phyloP scores from a whole-genome alignment of 2,888 invertebrate species.

The Tetrapedia diversipes region DNA sequence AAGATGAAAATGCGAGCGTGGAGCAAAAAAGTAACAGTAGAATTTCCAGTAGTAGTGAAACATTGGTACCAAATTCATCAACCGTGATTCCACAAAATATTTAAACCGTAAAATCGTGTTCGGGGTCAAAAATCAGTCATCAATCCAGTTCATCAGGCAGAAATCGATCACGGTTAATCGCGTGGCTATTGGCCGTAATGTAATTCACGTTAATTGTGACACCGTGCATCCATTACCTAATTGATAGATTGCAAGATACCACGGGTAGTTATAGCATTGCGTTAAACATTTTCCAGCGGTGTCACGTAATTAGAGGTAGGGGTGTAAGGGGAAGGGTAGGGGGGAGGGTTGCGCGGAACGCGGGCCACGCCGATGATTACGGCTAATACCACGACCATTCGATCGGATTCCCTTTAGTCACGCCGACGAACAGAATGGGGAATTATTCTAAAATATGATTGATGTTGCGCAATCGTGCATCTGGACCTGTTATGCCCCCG shows the following conservation, averaged over 20 bases:
- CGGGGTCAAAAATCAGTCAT: neutral
- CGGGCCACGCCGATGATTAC: slow-evolving; percentile 34
- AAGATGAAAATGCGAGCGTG: too few species aligned
- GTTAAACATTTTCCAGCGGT: slow-evolving; percentile 52
- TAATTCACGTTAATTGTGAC: slow-evolving; percentile 49
- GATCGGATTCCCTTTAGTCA: slow-evolving; percentile 45
- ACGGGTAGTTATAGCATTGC: slow-evolving; percentile 22
- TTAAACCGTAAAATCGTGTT: too few species aligned
- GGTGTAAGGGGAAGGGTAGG: neutral
- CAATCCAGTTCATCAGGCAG: neutral
- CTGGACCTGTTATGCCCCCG: slow-evolving; percentile 17
- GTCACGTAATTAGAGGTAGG: slow-evolving; percentile 52
- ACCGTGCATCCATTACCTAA: slow-evolving; percentile 47
- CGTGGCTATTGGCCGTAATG: neutral
- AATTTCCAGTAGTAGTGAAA: too few species aligned
- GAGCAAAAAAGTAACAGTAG: too few species aligned
- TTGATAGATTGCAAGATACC: slow-evolving; percentile 59
- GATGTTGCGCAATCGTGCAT: slow-evolving; percentile 27
- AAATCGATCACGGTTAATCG: slow-evolving; percentile 18
- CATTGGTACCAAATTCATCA: too few species aligned
- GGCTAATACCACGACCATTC: slow-evolving; percentile 35
- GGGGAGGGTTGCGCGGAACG: neutral
- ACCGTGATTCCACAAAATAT: too few species aligned
- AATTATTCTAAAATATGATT: slow-evolving; percentile 53
- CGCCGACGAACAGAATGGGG: slow-evolving; percentile 26